Evolutionary conservation across 2,888 invertebrate genomes (phyloP).

Genomic region (Athalia rosae): DNA sequence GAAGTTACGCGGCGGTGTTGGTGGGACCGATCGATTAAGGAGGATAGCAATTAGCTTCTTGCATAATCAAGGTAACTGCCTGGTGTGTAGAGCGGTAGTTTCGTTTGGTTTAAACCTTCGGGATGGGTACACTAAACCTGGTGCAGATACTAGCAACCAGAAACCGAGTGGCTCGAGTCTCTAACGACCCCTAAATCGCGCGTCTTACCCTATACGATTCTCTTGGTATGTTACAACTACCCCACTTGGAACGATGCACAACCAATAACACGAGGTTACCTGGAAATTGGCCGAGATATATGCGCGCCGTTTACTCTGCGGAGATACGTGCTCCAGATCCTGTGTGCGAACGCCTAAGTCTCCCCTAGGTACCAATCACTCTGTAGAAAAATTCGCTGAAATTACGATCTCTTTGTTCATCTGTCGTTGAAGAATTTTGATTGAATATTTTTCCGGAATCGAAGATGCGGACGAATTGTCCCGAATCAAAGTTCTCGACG

Average conservation of each 20-base stretch:
- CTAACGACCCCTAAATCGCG: slow-evolving; percentile 39
- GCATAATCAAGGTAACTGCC: slow-evolving; percentile 38
- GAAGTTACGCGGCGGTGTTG: slow-evolving; percentile 7
- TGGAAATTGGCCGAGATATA: not conserved
- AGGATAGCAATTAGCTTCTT: slow-evolving; percentile 42
- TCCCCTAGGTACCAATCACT: too few species aligned
- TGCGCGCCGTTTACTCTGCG: too few species aligned
- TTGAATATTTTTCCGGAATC: too few species aligned
- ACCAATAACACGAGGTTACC: slow-evolving; percentile 4
- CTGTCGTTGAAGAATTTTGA: too few species aligned
- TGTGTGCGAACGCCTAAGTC: too few species aligned
- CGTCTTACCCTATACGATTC: slow-evolving; percentile 34
- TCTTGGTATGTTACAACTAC: slow-evolving; percentile 33
- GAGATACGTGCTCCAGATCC: too few species aligned
- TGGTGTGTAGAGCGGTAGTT: too few species aligned
- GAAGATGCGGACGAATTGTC: too few species aligned
- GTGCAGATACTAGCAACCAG: slow-evolving; percentile 20
- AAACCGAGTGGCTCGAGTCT: slow-evolving; percentile 27
- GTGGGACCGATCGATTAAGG: slow-evolving; percentile 31
- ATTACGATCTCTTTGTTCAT: too few species aligned
- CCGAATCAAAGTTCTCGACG: too few species aligned
- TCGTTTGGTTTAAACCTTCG: slow-evolving; percentile 9
- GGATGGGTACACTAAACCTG: slow-evolving; percentile 18
- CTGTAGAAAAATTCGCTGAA: too few species aligned
- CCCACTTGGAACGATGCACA: slow-evolving; percentile 12